Conservation (phyloP, 2,888 invertebrate species). For the Lasioglossum vierecki region DNA sequence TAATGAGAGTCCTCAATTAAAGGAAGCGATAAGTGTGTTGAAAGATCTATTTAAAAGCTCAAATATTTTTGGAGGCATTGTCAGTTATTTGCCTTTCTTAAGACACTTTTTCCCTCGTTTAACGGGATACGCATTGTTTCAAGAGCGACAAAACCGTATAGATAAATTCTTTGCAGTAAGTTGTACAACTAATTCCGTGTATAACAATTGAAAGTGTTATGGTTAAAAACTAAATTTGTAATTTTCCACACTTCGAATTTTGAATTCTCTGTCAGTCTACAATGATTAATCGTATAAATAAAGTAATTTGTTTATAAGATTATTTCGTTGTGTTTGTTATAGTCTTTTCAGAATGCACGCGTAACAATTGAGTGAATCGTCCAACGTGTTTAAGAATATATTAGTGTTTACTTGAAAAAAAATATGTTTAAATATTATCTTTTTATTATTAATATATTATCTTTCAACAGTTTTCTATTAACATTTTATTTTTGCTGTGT, state of each 20-base stretch:
- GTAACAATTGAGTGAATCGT: background rate
- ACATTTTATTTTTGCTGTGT: background rate
- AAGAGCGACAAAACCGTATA: conserved; percentile 85
- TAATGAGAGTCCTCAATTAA: conserved; percentile 85
- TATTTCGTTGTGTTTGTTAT: background rate
- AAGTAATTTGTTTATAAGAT: background rate
- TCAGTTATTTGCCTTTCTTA: conserved; percentile 89
- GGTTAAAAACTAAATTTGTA: background rate
- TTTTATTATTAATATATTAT: background rate
- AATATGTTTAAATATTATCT: background rate
- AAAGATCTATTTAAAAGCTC: conserved; percentile 86
- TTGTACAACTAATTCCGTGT: background rate
- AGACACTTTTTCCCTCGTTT: conserved; percentile 87
- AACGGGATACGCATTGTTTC: conserved; percentile 86
- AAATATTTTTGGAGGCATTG: conserved; percentile 88
- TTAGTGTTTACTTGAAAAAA: background rate
- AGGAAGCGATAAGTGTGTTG: conserved; percentile 86
- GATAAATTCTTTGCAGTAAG: conserved; percentile 78
- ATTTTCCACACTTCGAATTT: background rate
- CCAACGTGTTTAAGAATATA: background rate
- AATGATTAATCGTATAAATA: background rate
- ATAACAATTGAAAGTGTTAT: background rate
- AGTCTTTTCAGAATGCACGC: background rate
- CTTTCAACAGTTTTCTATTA: background rate
- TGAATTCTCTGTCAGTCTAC: background rate